Conservation (phyloP, 1,140 invertebrate genomes). For the Drosophila pachea region DNA sequence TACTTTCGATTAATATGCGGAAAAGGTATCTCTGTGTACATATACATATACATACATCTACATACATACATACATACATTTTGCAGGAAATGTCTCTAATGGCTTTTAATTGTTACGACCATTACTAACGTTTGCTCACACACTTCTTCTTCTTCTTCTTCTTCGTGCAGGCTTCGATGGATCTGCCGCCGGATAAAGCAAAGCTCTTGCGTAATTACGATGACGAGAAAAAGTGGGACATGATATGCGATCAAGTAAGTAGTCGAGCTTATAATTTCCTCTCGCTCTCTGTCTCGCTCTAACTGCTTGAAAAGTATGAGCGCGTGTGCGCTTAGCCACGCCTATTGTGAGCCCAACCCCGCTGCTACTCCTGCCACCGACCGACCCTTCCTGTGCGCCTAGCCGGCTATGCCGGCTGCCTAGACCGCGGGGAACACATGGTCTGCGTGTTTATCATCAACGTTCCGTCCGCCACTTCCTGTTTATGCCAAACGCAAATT, state of each 20-base stretch:
- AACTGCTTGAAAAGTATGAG: neutral
- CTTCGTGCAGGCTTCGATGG: conserved; percentile 94
- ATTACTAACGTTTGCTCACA: conserved; percentile 34
- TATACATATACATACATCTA: too few species aligned
- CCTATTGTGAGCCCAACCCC: conserved; percentile 5
- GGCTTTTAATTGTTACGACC: conserved; percentile 22
- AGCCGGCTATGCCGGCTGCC: too few species aligned
- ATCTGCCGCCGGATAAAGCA: conserved; percentile 98
- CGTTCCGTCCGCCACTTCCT: conserved; percentile 33
- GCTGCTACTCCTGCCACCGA: neutral
- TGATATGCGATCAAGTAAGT: conserved; percentile 98
- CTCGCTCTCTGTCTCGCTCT: too few species aligned
- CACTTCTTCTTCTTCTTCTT: conserved; percentile 56
- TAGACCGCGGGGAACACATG: neutral
- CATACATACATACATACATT: neutral
- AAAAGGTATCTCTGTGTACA: too few species aligned
- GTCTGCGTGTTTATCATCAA: conserved; percentile 32
- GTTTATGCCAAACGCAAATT: conserved; percentile 41
- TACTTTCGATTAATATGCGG: too few species aligned
- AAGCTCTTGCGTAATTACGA: conserved; percentile 98
- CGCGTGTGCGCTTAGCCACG: conserved; percentile 2
- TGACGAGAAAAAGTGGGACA: conserved; percentile 99
- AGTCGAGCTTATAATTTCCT: conserved; percentile 16
- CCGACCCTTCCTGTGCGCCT: neutral
- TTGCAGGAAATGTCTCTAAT: conserved; percentile 18